Evolutionary conservation across 2,113 vertebrate species (phyloP), one percentile per base, ranked within the genome.

Genomic region (Vidua chalybeata): DNA sequence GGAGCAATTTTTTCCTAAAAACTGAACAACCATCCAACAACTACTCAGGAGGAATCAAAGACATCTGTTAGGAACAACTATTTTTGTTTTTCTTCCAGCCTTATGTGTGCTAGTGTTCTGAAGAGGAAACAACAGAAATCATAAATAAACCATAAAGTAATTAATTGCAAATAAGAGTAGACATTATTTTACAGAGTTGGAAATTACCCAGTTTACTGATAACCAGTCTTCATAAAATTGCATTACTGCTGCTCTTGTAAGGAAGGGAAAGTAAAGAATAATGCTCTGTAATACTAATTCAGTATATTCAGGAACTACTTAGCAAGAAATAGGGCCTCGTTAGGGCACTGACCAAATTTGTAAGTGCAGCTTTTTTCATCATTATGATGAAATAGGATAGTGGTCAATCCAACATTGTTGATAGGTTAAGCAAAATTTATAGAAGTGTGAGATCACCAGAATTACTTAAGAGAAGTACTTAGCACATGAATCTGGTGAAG

Each of bases 161-260:
- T 75, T 85, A 23, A 80, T 37, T 78, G 11, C 52, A 93, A 91
- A 80, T 77, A 33, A 85, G 28, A 54, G 45, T 71, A 73, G 23
- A 11, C 59, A 73, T n/a, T 76, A 62, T 64, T 55, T 91, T 9
- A 56, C 22, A 64, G 33, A 94, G 33, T 63, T 71, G 63, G 56
- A 90, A 85, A 76, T 74, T 67, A 66, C 3, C 5, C 28, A 77
- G 71, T 79, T 83, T 84, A 51, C 37, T 86, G 41, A 41, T 14
- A 59, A 83, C 88, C 30, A n/a, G 28, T 92, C 84, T 93, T 93
- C 76, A 93, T 81, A 56, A 87, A 87, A 75, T 68, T 58, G 67
- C 20, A 45, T 22, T 89, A n/a, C 21, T 68, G 41, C 43, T 87
- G 15, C 52, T 71, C 30, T 68, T 77, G 5, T 81, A 58, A 87